Evolutionary conservation across 2,888 invertebrate species (phyloP), one percentile per base, ranked within the genome.

Genomic region (Bombylius discolor): DNA sequence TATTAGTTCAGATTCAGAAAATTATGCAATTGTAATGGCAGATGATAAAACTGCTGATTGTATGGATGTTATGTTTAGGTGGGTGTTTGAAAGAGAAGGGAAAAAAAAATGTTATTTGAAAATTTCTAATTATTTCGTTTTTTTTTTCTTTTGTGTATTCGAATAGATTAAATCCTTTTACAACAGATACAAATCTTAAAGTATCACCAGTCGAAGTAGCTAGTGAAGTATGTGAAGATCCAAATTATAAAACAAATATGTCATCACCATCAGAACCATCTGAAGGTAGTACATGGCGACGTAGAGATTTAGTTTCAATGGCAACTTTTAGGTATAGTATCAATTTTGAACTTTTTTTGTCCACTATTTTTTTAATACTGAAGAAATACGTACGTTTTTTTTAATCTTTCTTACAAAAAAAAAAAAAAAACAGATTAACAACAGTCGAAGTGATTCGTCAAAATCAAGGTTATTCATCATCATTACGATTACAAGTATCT

Each of bases 251-350:
- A 64, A 80, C 81, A 4, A 79, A 83, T 14, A 78, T 84, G 1
- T 88, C 89, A 0, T 87, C 89, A 0, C 85, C 87, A n/a, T 89
- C 89, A 62, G 89, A 89, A 68, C 87, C 85, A 63, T 89, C 89
- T 1, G 78, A 87, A 65, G 85, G 84, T 56, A 89, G 89, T 68
- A 85, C 85, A 33, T 88, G 87, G 70, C 80, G 84, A 61, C 75
- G 90, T 59, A 80, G 87, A 62, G 90, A 90, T 76, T 76, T 89
- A 72, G 89, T 90, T 63, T 73, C 74, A 52, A 74, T 74, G 73
- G 71, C 69, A 23, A 74, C 74, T 34, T 73, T 74, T 64, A 70
- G 73, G 74, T 75, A 45, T 44, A n/a, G n/a, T n/a, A n/a, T n/a
- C n/a, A n/a, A n/a, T 23, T 23, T 23, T 23, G 3, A 23, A 23